A percentile compares a stretch with the other conserved stretches of the same genome.
These are phyloP conservation scores for Dyspetes luteomarginatus DNA, from an alignment of 2,888 invertebrate genomes.

Conservation along the genomic window DNA sequence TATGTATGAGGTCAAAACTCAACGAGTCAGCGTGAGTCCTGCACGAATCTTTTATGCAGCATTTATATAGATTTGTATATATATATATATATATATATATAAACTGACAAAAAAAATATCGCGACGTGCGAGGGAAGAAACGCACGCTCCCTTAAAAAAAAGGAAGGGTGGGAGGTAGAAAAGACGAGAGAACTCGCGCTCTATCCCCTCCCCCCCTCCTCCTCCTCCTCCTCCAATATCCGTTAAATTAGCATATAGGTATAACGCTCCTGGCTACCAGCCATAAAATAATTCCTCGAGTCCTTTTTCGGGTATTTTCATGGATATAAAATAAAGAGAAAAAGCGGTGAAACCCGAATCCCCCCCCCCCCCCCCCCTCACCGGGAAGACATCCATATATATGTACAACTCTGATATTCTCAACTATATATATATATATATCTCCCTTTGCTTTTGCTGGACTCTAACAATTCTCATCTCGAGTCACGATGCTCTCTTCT, in stretches of 20 bases:
- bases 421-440: constrained; percentile 10
- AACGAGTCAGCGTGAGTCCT: constrained; percentile 52
- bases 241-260: constrained; percentile 76
- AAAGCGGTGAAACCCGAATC: constrained; percentile 69
- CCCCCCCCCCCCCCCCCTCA: constrained; percentile 30
- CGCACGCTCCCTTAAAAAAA: constrained; percentile 47
- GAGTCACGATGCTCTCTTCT: constrained; percentile 44
- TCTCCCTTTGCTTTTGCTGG: constrained; percentile 31
- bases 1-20: constrained; percentile 51
- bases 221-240: constrained; percentile 43
- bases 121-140: constrained; percentile 57
- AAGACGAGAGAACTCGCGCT: constrained; percentile 47
- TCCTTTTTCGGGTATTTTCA: constrained; percentile 67
- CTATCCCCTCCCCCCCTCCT: constrained; percentile 37
- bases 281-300: constrained; percentile 68
- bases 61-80: constrained; percentile 3
- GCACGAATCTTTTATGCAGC: constrained; percentile 26
- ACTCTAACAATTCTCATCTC: constrained; percentile 35
- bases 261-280: constrained; percentile 74
- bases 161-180: constrained; percentile 38
- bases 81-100: constrained; percentile 6
- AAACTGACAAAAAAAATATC: constrained; percentile 49
- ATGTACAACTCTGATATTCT: constrained; percentile 53
- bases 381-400: constrained; percentile 59
- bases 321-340: constrained; percentile 67